Evolutionary conservation across 53 echinoderm and acorn worm genomes (phyloP).

Genomic region (Holothuria leucospilota): DNA sequence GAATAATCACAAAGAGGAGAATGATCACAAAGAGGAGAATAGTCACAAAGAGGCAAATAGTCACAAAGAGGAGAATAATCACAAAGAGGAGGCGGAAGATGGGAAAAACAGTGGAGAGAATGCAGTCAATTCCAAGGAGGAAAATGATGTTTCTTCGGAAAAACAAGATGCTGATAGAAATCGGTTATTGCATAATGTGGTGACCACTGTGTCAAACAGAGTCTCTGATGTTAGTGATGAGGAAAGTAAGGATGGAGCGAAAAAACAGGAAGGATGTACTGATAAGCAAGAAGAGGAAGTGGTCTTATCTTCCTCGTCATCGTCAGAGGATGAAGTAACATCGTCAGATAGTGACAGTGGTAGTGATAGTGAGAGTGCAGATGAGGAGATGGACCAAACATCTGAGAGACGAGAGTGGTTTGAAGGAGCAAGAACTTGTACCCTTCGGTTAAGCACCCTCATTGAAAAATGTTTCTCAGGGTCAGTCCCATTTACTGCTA

Average conservation of each 20-base stretch:
- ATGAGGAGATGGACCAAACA: neutral
- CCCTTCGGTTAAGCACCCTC: neutral
- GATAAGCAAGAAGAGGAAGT: neutral
- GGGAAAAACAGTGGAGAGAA: too few species aligned
- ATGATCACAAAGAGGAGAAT: too few species aligned
- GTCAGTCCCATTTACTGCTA: neutral
- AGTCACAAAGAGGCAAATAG: too few species aligned
- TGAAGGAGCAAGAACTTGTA: neutral
- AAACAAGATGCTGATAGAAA: neutral
- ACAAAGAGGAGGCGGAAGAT: too few species aligned
- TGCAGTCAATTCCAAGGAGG: too few species aligned
- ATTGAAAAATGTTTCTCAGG: constrained; percentile 14
- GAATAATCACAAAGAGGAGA: too few species aligned
- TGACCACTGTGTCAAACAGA: constrained; percentile 20
- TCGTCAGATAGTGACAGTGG: neutral
- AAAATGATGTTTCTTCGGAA: too few species aligned
- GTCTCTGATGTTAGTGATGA: neutral
- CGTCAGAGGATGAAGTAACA: neutral
- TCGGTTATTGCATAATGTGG: neutral
- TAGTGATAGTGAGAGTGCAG: constrained; percentile 8
- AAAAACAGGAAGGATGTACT: too few species aligned
- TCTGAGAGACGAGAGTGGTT: neutral
- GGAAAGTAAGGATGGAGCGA: neutral
- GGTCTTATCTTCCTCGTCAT: neutral
- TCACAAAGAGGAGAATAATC: too few species aligned